A percentile compares a stretch with the other conserved stretches of the same genome.
Conservation (phyloP, 2,797 vertebrate genomes). For the Phrynocephalus forsythii region DNA sequence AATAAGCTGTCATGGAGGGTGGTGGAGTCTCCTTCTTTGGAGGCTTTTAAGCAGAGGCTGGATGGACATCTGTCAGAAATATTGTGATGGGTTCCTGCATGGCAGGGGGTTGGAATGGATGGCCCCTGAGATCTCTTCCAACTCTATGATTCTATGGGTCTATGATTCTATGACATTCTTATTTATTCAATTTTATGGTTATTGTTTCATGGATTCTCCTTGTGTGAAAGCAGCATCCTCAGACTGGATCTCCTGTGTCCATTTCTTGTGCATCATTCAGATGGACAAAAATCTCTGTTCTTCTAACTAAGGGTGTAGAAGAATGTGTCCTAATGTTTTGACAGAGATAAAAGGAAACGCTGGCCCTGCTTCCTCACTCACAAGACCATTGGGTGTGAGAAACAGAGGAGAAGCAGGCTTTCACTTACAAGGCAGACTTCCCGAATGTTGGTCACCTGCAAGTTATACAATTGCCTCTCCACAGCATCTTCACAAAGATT, state of each 20-base stretch:
- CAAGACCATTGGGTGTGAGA: neutral
- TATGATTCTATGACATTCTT: no score
- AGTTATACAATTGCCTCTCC: neutral
- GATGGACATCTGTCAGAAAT: no score
- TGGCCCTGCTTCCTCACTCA: neutral
- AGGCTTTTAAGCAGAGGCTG: no score
- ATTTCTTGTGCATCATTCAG: neutral
- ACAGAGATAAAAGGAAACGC: neutral
- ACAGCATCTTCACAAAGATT: slow-evolving; percentile 8
- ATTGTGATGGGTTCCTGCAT: no score
- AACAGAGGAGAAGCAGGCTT: neutral
- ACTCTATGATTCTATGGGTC: no score
- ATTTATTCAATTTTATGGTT: no score
- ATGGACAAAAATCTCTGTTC: neutral
- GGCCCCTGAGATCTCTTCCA: no score
- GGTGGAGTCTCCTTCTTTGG: no score
- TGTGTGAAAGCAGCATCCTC: neutral
- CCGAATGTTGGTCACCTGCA: neutral
- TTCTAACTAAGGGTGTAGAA: neutral
- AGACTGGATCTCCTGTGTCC: neutral
- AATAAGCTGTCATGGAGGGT: no score
- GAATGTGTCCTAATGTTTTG: neutral
- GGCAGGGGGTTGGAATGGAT: no score
- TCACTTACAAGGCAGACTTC: slow-evolving; percentile 13
- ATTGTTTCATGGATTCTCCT: neutral